Base-by-base conservation (phyloP, 53 echinoderm and acorn worm genomes). In the Holothuria scabra region DNA sequence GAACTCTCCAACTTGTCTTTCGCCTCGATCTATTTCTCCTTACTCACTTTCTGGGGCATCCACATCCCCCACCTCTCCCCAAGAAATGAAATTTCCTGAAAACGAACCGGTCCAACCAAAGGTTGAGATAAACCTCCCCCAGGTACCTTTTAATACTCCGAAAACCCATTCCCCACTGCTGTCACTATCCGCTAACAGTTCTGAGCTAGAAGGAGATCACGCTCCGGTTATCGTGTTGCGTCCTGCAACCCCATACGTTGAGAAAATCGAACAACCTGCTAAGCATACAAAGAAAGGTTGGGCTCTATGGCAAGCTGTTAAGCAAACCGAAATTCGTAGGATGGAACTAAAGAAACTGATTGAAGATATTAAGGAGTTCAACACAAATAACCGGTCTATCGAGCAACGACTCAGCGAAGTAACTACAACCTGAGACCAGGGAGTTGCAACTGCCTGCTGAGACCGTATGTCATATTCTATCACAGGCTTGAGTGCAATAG, bases 161-260 rank as follows among this genome's bases (percentile, higher is more conserved):
- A 62, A 20, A 2, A 63, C 82, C 11, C 33, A 25, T 16, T 81
- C 82, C 9, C 79, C 79, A 22, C 10, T 23, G 22, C 13, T 81
- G 9, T 81, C 82, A 2, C 18, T 81, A 13, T 81, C 46, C 3
- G 65, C 64, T 20, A 46, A 37, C 28, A 35, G 26, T 5, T 38
- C 62, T 23, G 64, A 38, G 2, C 41, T 38, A 12, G 59, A 20
- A 22, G 59, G 24, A 2, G 78, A 58, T 26, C 29, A 56, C 78
- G 63, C 65, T 2, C 82, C 82, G 10, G 62, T 64, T 41, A 81
- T 81, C 21, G 46, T 81, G 24, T 32, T 81, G 14, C 82, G 82
- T 34, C 82, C 82, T 13, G 82, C 82, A 33, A 81, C 82, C 12
- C 82, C 82, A 8, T 81, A 81, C 63, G 35, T 81, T 22, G 82